A percentile compares a stretch with the other conserved stretches of the same genome.
Evolutionary conservation across 1,140 invertebrate species (phyloP).

Genomic region (Apis florea): DNA sequence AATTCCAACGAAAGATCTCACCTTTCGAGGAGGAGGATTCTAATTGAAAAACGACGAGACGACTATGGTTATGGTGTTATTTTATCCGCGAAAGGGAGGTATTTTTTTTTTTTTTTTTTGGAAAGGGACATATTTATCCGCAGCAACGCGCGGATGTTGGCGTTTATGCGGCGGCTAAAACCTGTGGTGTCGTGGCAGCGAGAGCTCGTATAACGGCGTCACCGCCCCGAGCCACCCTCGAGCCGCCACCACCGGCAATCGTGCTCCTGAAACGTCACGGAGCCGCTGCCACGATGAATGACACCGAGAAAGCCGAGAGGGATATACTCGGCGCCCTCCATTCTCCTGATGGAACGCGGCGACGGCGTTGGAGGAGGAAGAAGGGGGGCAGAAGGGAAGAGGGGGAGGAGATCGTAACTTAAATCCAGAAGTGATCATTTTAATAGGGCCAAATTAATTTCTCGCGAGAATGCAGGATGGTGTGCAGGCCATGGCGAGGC

Average conservation of each 20-base stretch:
- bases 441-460: conserved; percentile 72
- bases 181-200: conserved; percentile 16
- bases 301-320: conserved; percentile 45
- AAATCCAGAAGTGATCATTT: conserved; percentile 72
- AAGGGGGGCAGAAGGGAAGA: neutral
- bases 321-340: conserved; percentile 41
- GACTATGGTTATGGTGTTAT: no score
- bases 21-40: no score
- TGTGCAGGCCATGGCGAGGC: conserved; percentile 21
- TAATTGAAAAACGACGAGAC: no score
- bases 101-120: no score
- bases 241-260: conserved; percentile 30
- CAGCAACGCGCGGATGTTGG: no score
- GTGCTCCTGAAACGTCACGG: conserved; percentile 43
- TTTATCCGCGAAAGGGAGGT: no score
- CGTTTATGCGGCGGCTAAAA: conserved; percentile 42
- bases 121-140: no score
- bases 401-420: conserved; percentile 63
- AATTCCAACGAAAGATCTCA: no score
- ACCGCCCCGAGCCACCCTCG: conserved; percentile 32
- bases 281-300: conserved; percentile 46
- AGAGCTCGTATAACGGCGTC: conserved; percentile 34
- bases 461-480: conserved; percentile 68
- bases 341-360: conserved; percentile 48
- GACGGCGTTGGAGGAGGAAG: neutral